Base-by-base conservation (phyloP, 1,140 invertebrate genomes). In the Bombus affinis region DNA sequence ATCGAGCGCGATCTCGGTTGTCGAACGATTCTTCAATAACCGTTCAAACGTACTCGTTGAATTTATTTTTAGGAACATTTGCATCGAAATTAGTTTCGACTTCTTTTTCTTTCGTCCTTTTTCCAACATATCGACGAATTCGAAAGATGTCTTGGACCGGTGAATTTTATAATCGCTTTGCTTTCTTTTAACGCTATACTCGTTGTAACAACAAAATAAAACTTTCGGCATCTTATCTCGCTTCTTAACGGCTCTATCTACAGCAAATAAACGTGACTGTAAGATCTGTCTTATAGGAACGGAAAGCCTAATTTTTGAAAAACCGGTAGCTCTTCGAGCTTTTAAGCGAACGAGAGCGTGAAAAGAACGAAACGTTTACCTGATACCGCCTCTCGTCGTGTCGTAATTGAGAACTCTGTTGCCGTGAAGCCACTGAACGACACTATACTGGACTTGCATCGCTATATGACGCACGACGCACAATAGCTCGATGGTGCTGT, bases 381-480 rank as follows among this genome's bases (percentile, higher is more conserved):
- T 97, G 86, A 97, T 97, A 18, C 97, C 97, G 57, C 97, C 97
- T 91, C 97, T 95, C 71, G 96, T 96, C 39, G 96, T 96, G 92
- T 97, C 97, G 92, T 97, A 97, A 94, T 98, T 97, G 78, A 98
- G 95, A 75, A 96, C 95, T 87, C 96, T 94, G 70, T 97, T 96
- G 76, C 97, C 97, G 88, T 97, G 97, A 35, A 97, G 96, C 97
- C 97, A 97, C 88, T 95, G 96, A 28, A 97, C 96, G 74, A 97
- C 95, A 95, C 97, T 95, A 94, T 97, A 95, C 77, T 95, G 94
- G 91, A 94, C 88, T 92, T 97, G 93, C 93, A 98, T 96, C 86
- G 96, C 96, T 93, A 97, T 97, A 93, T 97, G 96, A 5, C 97
- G 96, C 35, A 97, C 97, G 78, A 97, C 95, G 92, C 97, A 98